These are phyloP conservation scores for Drosophila anomelani DNA, from an alignment of 2,888 invertebrate genomes.

Conservation along the genomic window DNA sequence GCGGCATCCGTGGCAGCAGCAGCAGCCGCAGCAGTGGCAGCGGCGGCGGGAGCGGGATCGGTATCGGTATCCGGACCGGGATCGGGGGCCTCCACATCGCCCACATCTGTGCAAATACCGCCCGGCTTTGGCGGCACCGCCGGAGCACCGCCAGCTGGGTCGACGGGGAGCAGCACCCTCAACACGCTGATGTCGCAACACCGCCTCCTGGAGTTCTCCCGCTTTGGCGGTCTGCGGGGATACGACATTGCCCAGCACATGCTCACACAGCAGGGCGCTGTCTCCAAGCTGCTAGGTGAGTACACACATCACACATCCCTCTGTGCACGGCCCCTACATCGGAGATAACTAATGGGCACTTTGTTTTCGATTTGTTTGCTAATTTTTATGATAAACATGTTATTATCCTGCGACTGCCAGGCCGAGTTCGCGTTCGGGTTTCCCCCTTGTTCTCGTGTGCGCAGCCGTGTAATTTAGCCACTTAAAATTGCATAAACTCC, in stretches of 20 bases:
- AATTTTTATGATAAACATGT: conserved; percentile 78
- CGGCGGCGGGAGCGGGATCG: conserved; percentile 69
- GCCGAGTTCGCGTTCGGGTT: not conserved
- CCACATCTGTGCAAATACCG: conserved; percentile 84
- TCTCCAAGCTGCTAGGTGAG: conserved; percentile 84
- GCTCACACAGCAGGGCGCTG: conserved; percentile 84
- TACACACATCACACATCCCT: conserved; percentile 34
- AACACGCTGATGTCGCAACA: conserved; percentile 89
- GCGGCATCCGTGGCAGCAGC: conserved; percentile 63
- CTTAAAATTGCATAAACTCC: conserved; percentile 76
- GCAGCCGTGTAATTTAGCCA: conserved; percentile 74
- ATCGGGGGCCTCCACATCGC: conserved; percentile 56
- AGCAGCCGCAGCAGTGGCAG: conserved; percentile 59
- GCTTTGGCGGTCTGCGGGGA: conserved; percentile 83
- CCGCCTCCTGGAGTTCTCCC: conserved; percentile 82
- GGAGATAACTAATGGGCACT: conserved; percentile 55
- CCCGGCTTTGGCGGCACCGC: conserved; percentile 63
- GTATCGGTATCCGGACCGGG: conserved; percentile 52
- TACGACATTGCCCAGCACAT: conserved; percentile 84
- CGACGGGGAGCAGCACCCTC: conserved; percentile 86
- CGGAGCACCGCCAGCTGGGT: conserved; percentile 62
- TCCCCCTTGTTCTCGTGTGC: conserved; percentile 18
- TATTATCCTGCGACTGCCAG: conserved; percentile 66
- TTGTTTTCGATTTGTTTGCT: conserved; percentile 79
- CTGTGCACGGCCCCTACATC: conserved; percentile 21